These are phyloP conservation scores for Leptinotarsa defecta DNA, from an alignment of 1,140 invertebrate genomes.

Conservation along the genomic window DNA sequence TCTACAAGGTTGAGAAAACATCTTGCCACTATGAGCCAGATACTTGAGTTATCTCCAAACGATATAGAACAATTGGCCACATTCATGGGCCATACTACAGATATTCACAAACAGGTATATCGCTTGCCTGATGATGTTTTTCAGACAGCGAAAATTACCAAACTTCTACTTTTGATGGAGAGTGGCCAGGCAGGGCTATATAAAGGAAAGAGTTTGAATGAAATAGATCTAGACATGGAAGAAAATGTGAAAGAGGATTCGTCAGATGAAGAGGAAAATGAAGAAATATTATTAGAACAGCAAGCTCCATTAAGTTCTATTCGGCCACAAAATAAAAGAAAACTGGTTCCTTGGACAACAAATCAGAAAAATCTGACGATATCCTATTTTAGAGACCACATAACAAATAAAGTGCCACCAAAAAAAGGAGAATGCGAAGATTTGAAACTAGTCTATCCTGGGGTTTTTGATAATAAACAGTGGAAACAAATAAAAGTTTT, in stretches of 20 bases:
- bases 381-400: slow-evolving; percentile 39
- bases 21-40: slow-evolving; percentile 24
- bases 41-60: slow-evolving; percentile 25
- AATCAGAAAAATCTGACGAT: slow-evolving; percentile 3
- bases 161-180: slow-evolving; percentile 46
- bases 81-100: slow-evolving; percentile 15
- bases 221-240: slow-evolving; percentile 29
- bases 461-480: slow-evolving; percentile 32
- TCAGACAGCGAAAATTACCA: slow-evolving; percentile 42
- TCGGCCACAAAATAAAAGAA: background rate
- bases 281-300: too few species aligned
- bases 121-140: slow-evolving; percentile 41
- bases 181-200: slow-evolving; percentile 46
- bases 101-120: slow-evolving; percentile 30
- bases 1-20: slow-evolving; percentile 19
- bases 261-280: too few species aligned
- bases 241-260: too few species aligned
- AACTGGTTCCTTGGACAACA: slow-evolving; percentile 9
- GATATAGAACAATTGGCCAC: slow-evolving; percentile 29
- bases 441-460: slow-evolving; percentile 17
- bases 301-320: too few species aligned
- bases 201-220: slow-evolving; percentile 47
- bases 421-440: slow-evolving; percentile 36
- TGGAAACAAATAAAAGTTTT: slow-evolving; percentile 29
- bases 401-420: slow-evolving; percentile 38